Evolutionary conservation across 2,113 vertebrate genomes (phyloP), one percentile per base, ranked within the genome.

Genomic region (Danionella cerebrum): DNA sequence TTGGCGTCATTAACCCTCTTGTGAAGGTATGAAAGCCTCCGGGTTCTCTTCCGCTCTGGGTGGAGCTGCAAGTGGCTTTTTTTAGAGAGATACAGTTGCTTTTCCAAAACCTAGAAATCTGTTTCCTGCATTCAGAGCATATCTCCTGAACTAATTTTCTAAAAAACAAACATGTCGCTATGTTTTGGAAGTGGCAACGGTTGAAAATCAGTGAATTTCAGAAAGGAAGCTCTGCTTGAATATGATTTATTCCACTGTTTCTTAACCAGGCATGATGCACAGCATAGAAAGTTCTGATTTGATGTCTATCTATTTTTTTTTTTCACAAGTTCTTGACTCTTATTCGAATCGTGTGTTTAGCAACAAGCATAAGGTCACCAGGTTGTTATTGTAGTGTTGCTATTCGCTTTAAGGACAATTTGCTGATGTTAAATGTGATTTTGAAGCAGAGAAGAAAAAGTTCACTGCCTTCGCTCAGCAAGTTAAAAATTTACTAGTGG

Each of bases 1-100:
- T 99, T 84, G 96, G 96, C 84, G 92, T 98, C 70, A 97, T 99
- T 88, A 98, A 99, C 85, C 96, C 96, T 47, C 88, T 99, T 84
- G 87, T 93, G 59, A 98, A 99, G 95, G 96, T 99, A 93, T 84
- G 91, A 78, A 4, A 42, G 38, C 31, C 8, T 8, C 12, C 12
- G 14, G 6, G 35, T 12, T 18, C 18, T 42, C 21, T 29, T 3
- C 35, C 42, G 3, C 6, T 64, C 27, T 57, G 18, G 31, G 21
- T 36, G 6, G 24, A 44, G 41, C 58, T 45, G 39, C 22, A 13
- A 3, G 25, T 31, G 6, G 5, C 31, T 45, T 39, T 33, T 41
- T 41, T 39, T 7, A 33, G 11, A 19, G 3, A 19, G 27, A 33
- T 10, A 2, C n/a, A 8, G n/a, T 27, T 27, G 39, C 25, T 33